phyloP scores from a whole-genome alignment of 2,888 invertebrate species.

The Platycheirus rosarum region DNA sequence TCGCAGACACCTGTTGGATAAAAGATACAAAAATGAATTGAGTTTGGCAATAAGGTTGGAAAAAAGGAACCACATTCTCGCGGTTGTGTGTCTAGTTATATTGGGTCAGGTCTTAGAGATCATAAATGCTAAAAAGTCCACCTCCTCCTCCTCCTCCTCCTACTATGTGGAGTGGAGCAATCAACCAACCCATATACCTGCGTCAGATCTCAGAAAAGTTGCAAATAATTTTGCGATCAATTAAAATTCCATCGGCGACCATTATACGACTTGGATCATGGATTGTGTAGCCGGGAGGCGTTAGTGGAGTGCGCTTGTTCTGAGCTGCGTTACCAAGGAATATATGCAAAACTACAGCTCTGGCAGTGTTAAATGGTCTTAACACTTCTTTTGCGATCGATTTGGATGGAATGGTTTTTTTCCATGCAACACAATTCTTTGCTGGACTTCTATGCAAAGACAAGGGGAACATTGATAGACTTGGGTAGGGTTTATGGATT shows the following conservation, averaged over 20 bases:
- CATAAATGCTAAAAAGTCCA: constrained; percentile 50
- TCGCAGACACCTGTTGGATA: constrained; percentile 92
- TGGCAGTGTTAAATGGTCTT: constrained; percentile 60
- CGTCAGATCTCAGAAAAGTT: constrained; percentile 6
- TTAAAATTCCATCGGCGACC: constrained; percentile 66
- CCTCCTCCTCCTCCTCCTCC: constrained; percentile 37
- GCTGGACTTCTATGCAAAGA: background rate
- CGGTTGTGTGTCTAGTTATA: constrained; percentile 46
- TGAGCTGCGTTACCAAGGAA: constrained; percentile 11
- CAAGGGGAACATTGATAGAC: background rate
- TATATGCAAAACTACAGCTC: constrained; percentile 56
- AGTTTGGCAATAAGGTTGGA: background rate
- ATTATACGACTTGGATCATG: constrained; percentile 22
- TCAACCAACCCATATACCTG: constrained; percentile 18
- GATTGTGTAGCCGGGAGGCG: constrained; percentile 51
- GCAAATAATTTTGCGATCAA: constrained; percentile 66
- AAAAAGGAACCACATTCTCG: constrained; percentile 46
- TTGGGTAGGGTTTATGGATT: constrained; percentile 44
- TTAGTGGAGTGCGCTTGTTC: constrained; percentile 30
- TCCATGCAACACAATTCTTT: constrained; percentile 38
- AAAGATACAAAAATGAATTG: constrained; percentile 32
- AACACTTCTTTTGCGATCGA: constrained; percentile 42
- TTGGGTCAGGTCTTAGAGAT: constrained; percentile 53
- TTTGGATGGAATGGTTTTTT: constrained; percentile 19
- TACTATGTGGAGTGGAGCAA: background rate